These are phyloP conservation scores for Hypena proboscidalis DNA, from an alignment of 2,888 invertebrate genomes.

Conservation along the genomic window DNA sequence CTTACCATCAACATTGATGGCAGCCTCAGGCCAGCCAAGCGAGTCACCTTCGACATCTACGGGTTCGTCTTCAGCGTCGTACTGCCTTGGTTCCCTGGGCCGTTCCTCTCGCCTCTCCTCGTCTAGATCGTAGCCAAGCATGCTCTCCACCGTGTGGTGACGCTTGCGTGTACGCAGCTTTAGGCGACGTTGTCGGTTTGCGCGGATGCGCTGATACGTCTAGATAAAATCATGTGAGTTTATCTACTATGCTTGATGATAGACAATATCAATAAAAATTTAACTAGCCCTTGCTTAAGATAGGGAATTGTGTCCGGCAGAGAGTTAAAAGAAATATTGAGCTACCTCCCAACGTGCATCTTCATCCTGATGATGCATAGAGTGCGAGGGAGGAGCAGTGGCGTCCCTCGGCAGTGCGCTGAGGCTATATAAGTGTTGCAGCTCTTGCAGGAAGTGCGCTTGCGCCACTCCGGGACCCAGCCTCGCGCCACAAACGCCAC, in stretches of 20 bases:
- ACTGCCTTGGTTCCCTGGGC: conserved; percentile 66
- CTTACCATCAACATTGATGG: conserved; percentile 74
- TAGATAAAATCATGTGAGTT: no score
- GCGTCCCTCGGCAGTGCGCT: conserved; percentile 77
- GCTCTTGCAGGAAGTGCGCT: conserved; percentile 80
- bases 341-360: conserved; percentile 82
- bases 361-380: conserved; percentile 79
- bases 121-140: conserved; percentile 81
- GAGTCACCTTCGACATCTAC: conserved; percentile 83
- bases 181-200: conserved; percentile 79
- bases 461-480: conserved; percentile 82
- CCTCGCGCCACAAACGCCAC: conserved; percentile 80
- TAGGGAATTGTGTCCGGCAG: no score
- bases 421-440: conserved; percentile 80
- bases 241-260: no score
- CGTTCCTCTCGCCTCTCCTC: conserved; percentile 77
- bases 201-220: conserved; percentile 82
- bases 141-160: conserved; percentile 83
- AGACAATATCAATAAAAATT: no score
- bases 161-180: conserved; percentile 82
- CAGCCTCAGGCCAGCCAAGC: conserved; percentile 79
- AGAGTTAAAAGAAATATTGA: background rate
- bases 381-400: conserved; percentile 64
- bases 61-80: conserved; percentile 80
- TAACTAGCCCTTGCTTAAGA: no score